Conservation (phyloP, 2,888 invertebrate genomes). For the Xanthorhoe designata region DNA sequence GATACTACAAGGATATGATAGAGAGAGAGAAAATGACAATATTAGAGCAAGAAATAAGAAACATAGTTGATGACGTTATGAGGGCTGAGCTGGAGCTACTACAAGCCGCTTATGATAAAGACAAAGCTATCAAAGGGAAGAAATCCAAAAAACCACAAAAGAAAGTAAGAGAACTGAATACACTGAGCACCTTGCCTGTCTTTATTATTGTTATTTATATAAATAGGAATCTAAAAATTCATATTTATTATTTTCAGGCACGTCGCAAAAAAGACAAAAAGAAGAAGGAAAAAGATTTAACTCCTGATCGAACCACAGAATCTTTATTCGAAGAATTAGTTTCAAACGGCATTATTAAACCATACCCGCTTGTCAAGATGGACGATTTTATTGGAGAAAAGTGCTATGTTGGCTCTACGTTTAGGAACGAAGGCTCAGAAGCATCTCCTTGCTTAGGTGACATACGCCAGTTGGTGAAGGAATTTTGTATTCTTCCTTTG, state of each 20-base stretch:
- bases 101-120: slow-evolving; percentile 90
- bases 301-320: slow-evolving; percentile 95
- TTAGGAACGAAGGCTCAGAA: slow-evolving; percentile 76
- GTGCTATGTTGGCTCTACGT: slow-evolving; percentile 87
- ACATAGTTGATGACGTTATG: slow-evolving; percentile 92
- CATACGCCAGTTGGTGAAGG: slow-evolving; percentile 92
- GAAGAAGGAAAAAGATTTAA: slow-evolving; percentile 97
- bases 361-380: slow-evolving; percentile 88
- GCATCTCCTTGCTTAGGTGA: slow-evolving; percentile 89
- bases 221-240: neutral
- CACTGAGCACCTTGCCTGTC: neutral
- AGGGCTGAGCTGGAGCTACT: slow-evolving; percentile 88
- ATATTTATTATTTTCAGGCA: slow-evolving; percentile 67
- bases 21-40: slow-evolving; percentile 92
- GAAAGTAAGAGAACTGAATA: slow-evolving; percentile 64
- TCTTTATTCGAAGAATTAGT: slow-evolving; percentile 97
- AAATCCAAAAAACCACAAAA: slow-evolving; percentile 92
- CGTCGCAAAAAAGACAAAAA: slow-evolving; percentile 95
- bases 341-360: slow-evolving; percentile 94
- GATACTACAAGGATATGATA: slow-evolving; percentile 93
- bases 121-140: slow-evolving; percentile 90
- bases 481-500: slow-evolving; percentile 95
- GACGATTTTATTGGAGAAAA: slow-evolving; percentile 93
- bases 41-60: slow-evolving; percentile 93
- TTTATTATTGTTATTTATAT: neutral